Percentiles rank a stretch among this genome's conserved stretches.
These are phyloP conservation scores for Apoderus coryli DNA, from an alignment of 2,888 invertebrate genomes.

Conservation along the genomic window DNA sequence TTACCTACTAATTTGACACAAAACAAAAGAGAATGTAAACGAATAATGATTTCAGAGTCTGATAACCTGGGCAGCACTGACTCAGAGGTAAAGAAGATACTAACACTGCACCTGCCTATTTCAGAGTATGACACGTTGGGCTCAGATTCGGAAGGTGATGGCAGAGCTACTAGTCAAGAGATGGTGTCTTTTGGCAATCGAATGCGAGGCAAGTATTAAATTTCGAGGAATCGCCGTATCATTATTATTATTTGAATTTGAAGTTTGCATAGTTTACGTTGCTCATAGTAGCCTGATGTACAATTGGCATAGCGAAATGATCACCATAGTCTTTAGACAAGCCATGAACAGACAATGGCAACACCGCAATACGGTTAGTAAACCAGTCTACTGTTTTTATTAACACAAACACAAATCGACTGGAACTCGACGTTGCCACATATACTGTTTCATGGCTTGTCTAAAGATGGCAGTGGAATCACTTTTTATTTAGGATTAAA, in stretches of 20 bases:
- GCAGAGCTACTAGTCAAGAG: constrained; percentile 46
- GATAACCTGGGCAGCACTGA: constrained; percentile 91
- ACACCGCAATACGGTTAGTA: no score
- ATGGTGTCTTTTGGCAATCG: constrained; percentile 38
- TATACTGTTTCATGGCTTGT: neutral
- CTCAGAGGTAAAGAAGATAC: constrained; percentile 87
- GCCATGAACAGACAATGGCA: no score
- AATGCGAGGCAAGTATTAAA: constrained; percentile 30
- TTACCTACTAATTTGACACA: no score
- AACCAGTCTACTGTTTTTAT: constrained; percentile 10
- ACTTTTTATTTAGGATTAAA: neutral
- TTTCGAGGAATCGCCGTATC: neutral
- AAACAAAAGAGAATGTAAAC: constrained; percentile 1
- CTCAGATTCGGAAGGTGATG: constrained; percentile 67
- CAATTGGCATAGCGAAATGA: no score
- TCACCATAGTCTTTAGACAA: no score
- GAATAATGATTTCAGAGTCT: constrained; percentile 53
- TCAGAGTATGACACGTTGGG: constrained; percentile 81
- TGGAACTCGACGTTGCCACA: neutral
- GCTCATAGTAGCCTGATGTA: no score
- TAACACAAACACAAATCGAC: neutral
- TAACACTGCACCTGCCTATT: constrained; percentile 85
- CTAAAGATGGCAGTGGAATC: neutral
- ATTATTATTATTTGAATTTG: neutral
- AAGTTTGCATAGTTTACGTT: neutral